phyloP scores from a whole-genome alignment of 2,797 vertebrate genomes.

The Crax fasciolata region DNA sequence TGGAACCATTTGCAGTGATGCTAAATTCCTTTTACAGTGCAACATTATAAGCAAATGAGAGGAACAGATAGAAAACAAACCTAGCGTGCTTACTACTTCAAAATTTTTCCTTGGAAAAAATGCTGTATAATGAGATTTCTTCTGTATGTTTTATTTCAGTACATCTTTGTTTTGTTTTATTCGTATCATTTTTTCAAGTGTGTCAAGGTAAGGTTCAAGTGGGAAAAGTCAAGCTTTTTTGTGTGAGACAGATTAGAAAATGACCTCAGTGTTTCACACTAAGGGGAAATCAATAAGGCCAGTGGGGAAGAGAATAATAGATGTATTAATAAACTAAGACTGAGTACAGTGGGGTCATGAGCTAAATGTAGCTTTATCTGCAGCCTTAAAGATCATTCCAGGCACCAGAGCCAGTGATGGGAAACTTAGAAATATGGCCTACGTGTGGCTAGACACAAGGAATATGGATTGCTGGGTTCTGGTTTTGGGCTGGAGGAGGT shows the following conservation, averaged over 20 bases:
- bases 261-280: conserved; percentile 43
- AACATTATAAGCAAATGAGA: background rate
- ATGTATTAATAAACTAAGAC: conserved; percentile 48
- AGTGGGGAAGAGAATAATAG: background rate
- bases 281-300: conserved; percentile 53
- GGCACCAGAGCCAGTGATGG: background rate
- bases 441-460: conserved; percentile 23
- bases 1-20: background rate
- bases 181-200: background rate
- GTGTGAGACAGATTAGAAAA: conserved; percentile 51
- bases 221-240: conserved; percentile 41
- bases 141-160: background rate
- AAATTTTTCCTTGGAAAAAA: background rate
- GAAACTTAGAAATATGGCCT: conserved; percentile 27
- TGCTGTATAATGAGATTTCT: background rate
- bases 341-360: conserved; percentile 1
- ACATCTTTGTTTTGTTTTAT: background rate
- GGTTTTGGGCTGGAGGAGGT: background rate
- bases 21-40: background rate
- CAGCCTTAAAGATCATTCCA: conserved; percentile 6
- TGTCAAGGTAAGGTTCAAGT: conserved; percentile 2
- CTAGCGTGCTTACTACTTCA: background rate
- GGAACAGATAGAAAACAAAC: conserved; percentile 14
- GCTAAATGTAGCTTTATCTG: conserved; percentile 49
- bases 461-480: background rate